These are phyloP conservation scores for Chironomus riparius DNA, from an alignment of 2,888 invertebrate genomes.

Conservation along the genomic window DNA sequence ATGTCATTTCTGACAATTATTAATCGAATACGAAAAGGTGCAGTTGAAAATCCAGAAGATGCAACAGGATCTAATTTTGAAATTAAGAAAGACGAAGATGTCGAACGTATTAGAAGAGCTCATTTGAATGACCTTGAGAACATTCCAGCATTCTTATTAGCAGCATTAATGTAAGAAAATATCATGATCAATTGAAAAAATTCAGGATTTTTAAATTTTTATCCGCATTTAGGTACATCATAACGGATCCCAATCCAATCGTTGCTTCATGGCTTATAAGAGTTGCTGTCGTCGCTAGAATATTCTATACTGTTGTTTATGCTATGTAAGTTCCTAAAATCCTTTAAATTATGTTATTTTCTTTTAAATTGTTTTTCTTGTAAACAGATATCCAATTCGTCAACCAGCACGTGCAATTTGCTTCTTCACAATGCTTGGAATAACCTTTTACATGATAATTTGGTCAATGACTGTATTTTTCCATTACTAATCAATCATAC, in stretches of 20 bases:
- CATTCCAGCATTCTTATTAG: conserved; percentile 46
- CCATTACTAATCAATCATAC: neutral
- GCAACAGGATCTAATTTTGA: neutral
- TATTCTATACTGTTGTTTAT: neutral
- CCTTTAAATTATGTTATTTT: neutral
- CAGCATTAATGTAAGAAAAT: conserved; percentile 39
- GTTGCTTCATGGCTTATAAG: conserved; percentile 45
- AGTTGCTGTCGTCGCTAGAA: conserved; percentile 11
- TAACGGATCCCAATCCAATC: conserved; percentile 43
- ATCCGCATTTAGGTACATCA: conserved; percentile 36
- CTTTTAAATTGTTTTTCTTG: neutral
- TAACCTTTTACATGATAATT: neutral
- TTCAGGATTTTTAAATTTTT: too few relatives aligned
- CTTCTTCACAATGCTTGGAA: neutral
- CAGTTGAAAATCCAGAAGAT: conserved; percentile 21
- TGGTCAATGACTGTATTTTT: neutral
- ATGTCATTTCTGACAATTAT: neutral
- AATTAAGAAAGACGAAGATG: conserved; percentile 5
- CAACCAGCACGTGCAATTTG: neutral
- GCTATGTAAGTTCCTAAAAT: neutral
- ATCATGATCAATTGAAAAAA: too few relatives aligned
- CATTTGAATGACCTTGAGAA: conserved; percentile 54
- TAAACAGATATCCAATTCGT: neutral
- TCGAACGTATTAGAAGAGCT: conserved; percentile 37
- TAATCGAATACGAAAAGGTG: neutral